Percentiles rank a stretch among this genome's conserved stretches.
Conservation (phyloP, 2,797 vertebrate genomes). For the Sternotherus odoratus region DNA sequence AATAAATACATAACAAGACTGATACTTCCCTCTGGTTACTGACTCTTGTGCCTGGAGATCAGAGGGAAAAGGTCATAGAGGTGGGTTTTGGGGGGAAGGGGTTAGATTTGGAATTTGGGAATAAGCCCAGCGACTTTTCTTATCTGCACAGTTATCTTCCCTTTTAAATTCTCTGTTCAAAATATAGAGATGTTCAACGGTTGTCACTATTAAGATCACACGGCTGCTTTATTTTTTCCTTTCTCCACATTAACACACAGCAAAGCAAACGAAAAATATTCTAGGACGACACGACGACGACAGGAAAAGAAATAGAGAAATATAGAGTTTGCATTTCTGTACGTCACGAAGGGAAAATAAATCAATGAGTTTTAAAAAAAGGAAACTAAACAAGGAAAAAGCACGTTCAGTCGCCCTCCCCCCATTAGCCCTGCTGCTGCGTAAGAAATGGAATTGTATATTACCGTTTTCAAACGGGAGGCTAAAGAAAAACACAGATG, state of each 20-base stretch:
- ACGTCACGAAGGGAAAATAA: constrained; percentile 69
- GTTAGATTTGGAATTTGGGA: accelerated
- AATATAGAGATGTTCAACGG: constrained; percentile 64
- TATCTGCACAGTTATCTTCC: constrained; percentile 77
- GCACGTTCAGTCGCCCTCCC: constrained; percentile 73
- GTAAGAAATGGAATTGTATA: constrained; percentile 84
- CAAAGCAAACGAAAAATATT: constrained; percentile 85
- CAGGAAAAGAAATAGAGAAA: constrained; percentile 33
- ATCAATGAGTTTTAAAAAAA: constrained; percentile 63
- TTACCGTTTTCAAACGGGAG: constrained; percentile 86
- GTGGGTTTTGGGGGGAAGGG: background rate
- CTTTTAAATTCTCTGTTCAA: constrained; percentile 83
- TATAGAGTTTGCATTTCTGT: constrained; percentile 83
- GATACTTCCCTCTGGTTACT: background rate
- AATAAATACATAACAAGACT: background rate
- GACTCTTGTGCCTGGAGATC: background rate
- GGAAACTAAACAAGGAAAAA: constrained; percentile 66
- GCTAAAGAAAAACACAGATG: constrained; percentile 88
- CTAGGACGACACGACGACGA: constrained; percentile 79
- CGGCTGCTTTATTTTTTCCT: constrained; percentile 47
- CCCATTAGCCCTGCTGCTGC: constrained; percentile 79
- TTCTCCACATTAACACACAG: constrained; percentile 81
- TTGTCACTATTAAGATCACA: constrained; percentile 72
- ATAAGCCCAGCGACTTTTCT: background rate
- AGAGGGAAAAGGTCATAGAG: background rate